Evolutionary conservation across 1,140 invertebrate species (phyloP), one percentile per base, ranked within the genome.

Genomic region (Drosophila novamexicana): DNA sequence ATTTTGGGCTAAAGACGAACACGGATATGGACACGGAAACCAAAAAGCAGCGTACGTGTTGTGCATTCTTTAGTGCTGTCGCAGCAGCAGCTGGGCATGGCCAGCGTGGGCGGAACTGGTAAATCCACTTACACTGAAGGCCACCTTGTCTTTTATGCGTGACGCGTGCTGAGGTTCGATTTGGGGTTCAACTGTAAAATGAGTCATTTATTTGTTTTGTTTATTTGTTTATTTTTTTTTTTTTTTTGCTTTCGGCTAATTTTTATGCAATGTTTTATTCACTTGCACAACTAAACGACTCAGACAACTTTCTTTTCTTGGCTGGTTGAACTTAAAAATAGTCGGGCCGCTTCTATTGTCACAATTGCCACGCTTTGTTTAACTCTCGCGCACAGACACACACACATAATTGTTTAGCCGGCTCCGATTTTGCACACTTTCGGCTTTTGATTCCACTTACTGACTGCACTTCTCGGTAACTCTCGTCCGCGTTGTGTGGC

Each of bases 391-490:
- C 56, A 68, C 47, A 32, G 1, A 50, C 47, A 50, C 12, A 29
- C 7, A 52, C 6, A 32, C 5, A 53, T 10, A 62, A 72, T 69
- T 49, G 65, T 63, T 53, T 53, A 61, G 76, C 70, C 77, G 75
- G 71, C 75, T 80, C 75, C 63, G 77, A 70, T 88, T 86, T 88
- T 82, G 83, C 79, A 88, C 82, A 86, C 83, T 86, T 86, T 85
- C 78, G 36, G 82, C 74, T 62, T 72, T 69, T 44, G 12, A 50
- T 29, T 44, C 58, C 45, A 57, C 58, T 70, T 71, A 77, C 72
- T 59, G 66, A 50, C 16, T 47, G 32, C 49, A 52, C 49, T 52
- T 52, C 29, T 52, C 32, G 42, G 44, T 9, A 10, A 37, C 34
- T 61, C n/a, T n/a, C 22, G 39, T n/a, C 12, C 54, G 54, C 39